Evolutionary conservation across 2,113 vertebrate species (phyloP).

Genomic region (Zonotrichia leucophrys): DNA sequence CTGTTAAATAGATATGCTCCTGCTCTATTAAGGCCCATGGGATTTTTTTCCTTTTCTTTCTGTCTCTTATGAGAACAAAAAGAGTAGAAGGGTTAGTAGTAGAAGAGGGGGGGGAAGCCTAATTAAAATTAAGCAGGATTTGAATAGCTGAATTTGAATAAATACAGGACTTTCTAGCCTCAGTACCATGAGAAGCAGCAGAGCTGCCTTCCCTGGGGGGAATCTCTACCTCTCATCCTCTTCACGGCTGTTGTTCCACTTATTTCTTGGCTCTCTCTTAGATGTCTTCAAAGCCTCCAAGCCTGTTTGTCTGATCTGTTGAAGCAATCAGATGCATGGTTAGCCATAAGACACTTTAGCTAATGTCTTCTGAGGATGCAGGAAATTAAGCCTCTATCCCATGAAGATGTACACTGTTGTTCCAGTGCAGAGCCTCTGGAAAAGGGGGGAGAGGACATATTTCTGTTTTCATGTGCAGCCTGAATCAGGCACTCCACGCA

Average conservation of each 20-base stretch:
- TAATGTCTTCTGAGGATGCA: background rate
- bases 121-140: background rate
- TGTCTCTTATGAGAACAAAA: background rate
- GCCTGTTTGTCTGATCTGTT: background rate
- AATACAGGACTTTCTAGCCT: background rate
- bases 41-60: background rate
- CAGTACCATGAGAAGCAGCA: background rate
- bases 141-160: background rate
- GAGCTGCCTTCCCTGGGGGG: background rate
- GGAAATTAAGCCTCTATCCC: background rate
- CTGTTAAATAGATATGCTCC: background rate
- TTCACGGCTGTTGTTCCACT: background rate
- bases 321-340: background rate
- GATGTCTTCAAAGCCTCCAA: background rate
- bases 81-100: background rate
- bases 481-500: background rate
- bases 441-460: background rate
- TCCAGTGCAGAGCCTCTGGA: background rate
- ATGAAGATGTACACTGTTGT: background rate
- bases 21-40: background rate
- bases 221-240: background rate
- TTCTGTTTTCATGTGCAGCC: background rate
- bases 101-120: rapidly evolving
- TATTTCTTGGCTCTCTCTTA: background rate
- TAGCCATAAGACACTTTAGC: background rate